Evolutionary conservation across 2,797 vertebrate genomes (phyloP).

Genomic region (Catostomus latipinnis): DNA sequence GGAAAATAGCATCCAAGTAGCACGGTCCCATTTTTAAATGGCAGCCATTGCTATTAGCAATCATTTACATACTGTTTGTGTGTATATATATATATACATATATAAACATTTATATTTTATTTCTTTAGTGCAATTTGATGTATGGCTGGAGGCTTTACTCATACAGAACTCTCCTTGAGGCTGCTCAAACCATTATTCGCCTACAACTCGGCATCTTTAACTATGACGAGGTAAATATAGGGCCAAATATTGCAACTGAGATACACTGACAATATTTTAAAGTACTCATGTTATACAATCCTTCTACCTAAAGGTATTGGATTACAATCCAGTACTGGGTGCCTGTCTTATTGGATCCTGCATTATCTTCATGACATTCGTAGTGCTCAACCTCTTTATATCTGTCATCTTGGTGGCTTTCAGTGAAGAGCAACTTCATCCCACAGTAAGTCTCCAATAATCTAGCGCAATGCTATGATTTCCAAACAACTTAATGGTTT

Average conservation of each 20-base stretch:
- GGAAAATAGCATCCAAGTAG: too few species aligned
- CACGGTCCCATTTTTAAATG: too few species aligned
- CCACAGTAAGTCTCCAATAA: constrained; percentile 19
- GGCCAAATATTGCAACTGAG: background rate
- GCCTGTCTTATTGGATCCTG: constrained; percentile 94
- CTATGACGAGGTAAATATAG: constrained; percentile 87
- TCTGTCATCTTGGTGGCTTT: constrained; percentile 96
- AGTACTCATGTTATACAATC: background rate
- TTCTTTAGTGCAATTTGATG: constrained; percentile 87
- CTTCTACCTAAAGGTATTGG: constrained; percentile 82
- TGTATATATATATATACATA: too few species aligned
- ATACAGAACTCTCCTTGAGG: constrained; percentile 90
- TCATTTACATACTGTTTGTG: background rate
- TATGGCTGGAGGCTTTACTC: constrained; percentile 94
- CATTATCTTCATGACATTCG: constrained; percentile 96
- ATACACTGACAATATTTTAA: background rate
- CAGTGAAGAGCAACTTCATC: constrained; percentile 90
- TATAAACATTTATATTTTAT: constrained; percentile 12
- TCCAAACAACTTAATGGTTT: background rate
- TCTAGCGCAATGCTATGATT: background rate
- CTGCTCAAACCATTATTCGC: constrained; percentile 89
- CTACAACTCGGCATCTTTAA: constrained; percentile 96
- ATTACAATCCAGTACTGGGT: constrained; percentile 89
- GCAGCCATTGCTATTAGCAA: too few species aligned
- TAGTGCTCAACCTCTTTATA: constrained; percentile 96